phyloP scores from a whole-genome alignment of 1,140 invertebrate species.

The Lordiphosa clarofinis region DNA sequence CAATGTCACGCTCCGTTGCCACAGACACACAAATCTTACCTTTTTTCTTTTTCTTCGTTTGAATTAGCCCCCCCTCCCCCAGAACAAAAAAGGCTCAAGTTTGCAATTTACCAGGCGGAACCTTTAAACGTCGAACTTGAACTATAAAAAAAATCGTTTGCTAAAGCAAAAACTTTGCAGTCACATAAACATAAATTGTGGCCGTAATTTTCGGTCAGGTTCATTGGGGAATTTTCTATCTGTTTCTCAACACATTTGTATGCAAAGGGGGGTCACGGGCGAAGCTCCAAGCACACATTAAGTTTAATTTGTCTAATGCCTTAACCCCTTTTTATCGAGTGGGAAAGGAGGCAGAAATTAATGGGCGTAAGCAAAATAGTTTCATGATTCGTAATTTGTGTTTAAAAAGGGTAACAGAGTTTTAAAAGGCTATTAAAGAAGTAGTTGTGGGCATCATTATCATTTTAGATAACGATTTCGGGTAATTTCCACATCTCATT shows the following conservation, averaged over 20 bases:
- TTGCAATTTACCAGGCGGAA: constrained; percentile 23
- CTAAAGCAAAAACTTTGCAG: constrained; percentile 57
- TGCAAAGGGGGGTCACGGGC: constrained; percentile 14
- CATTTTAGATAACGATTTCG: constrained; percentile 13
- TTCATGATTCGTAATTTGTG: constrained; percentile 28
- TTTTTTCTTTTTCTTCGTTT: constrained; percentile 31
- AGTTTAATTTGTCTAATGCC: constrained; percentile 70
- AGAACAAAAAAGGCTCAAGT: constrained; percentile 38
- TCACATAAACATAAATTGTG: constrained; percentile 76
- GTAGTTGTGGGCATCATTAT: background rate
- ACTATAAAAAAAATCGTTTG: constrained; percentile 65
- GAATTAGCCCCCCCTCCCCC: constrained; percentile 29
- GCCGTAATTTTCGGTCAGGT: constrained; percentile 67
- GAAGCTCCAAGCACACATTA: constrained; percentile 56
- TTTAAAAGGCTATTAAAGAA: too few relatives aligned
- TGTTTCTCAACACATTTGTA: constrained; percentile 26
- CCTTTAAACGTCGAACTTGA: constrained; percentile 55
- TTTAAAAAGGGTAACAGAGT: background rate
- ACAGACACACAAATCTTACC: constrained; percentile 31
- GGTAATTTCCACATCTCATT: constrained; percentile 5
- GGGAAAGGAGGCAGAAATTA: constrained; percentile 12
- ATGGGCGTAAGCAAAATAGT: constrained; percentile 24
- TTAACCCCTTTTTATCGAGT: constrained; percentile 36
- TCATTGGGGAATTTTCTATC: constrained; percentile 21
- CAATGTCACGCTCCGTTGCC: constrained; percentile 41